A percentile compares a stretch with the other conserved stretches of the same genome.
Evolutionary conservation across 1,140 invertebrate genomes (phyloP).

Genomic region (Lasaia peninsularis): DNA sequence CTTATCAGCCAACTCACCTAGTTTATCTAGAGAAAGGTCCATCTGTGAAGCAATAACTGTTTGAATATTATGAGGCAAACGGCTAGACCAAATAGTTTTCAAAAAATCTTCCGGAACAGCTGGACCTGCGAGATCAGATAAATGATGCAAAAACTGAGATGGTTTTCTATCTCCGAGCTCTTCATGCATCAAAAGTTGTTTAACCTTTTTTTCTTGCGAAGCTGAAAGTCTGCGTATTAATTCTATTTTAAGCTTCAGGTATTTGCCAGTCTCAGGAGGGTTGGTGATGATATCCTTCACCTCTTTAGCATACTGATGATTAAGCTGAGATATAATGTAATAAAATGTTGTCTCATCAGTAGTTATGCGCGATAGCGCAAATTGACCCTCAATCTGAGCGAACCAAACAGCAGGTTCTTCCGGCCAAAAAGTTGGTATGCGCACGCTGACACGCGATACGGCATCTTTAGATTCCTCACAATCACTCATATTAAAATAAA

Average conservation of each 20-base stretch:
- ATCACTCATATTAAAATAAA: background rate
- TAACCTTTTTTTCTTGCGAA: slow-evolving; percentile 25
- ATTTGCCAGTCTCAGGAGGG: slow-evolving; percentile 16
- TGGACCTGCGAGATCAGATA: background rate
- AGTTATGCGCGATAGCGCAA: slow-evolving; percentile 24
- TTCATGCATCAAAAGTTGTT: slow-evolving; percentile 18
- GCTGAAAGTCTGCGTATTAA: slow-evolving; percentile 31
- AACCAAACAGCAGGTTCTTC: slow-evolving; percentile 26
- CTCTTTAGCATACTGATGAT: slow-evolving; percentile 15
- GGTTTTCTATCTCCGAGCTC: slow-evolving; percentile 31
- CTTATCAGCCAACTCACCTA: slow-evolving; percentile 23
- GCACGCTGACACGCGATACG: background rate
- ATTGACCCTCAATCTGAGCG: slow-evolving; percentile 26
- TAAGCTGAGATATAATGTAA: slow-evolving; percentile 19
- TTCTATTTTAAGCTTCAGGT: slow-evolving; percentile 35
- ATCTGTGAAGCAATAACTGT: slow-evolving; percentile 22
- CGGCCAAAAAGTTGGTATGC: slow-evolving; percentile 20
- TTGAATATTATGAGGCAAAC: slow-evolving; percentile 17
- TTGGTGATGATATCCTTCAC: slow-evolving; percentile 21
- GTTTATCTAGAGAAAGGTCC: slow-evolving; percentile 6
- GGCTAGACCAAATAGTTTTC: slow-evolving; percentile 21
- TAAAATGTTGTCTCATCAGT: slow-evolving; percentile 35
- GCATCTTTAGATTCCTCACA: background rate
- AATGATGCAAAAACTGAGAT: slow-evolving; percentile 25
- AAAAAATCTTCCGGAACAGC: slow-evolving; percentile 20